Evolutionary conservation across 64 coral and sea anemone species (phyloP).

Genomic region (Actinia equina): DNA sequence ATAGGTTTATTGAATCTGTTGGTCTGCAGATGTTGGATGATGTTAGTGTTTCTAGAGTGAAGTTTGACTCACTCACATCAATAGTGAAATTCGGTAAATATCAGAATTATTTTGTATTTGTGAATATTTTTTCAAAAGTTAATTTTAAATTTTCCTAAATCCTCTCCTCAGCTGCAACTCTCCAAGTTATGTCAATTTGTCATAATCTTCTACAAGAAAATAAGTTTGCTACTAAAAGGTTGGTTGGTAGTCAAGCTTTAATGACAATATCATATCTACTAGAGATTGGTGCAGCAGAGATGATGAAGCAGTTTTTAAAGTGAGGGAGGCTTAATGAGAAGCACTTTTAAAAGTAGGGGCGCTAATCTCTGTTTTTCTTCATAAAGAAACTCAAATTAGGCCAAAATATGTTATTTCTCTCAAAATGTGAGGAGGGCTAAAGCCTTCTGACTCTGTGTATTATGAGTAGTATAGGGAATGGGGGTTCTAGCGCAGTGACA

Average conservation of each 20-base stretch:
- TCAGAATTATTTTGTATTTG: neutral
- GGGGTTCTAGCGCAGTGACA: too few relatives aligned
- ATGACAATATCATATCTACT: too few relatives aligned
- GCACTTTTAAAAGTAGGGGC: too few relatives aligned
- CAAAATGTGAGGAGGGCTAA: too few relatives aligned
- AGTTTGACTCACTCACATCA: constrained; percentile 64
- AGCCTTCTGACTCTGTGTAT: too few relatives aligned
- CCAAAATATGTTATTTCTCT: too few relatives aligned
- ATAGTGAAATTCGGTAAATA: constrained; percentile 74
- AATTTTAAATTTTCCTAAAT: neutral
- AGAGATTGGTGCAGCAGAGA: too few relatives aligned
- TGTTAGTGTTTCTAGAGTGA: constrained; percentile 47
- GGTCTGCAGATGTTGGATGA: constrained; percentile 77
- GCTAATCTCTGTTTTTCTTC: too few relatives aligned
- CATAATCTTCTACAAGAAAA: constrained; percentile 65
- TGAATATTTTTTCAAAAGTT: neutral
- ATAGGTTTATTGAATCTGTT: constrained; percentile 64
- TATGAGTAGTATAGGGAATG: too few relatives aligned
- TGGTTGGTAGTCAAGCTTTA: neutral
- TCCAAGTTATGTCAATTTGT: constrained; percentile 46
- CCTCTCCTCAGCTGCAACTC: constrained; percentile 27
- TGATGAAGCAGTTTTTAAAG: too few relatives aligned
- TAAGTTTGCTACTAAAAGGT: constrained; percentile 66
- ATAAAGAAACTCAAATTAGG: too few relatives aligned
- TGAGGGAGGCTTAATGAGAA: too few relatives aligned